Percentiles rank a stretch among this genome's conserved stretches.
phyloP scores from a whole-genome alignment of 2,113 vertebrate species.

The Anseranas semipalmata region DNA sequence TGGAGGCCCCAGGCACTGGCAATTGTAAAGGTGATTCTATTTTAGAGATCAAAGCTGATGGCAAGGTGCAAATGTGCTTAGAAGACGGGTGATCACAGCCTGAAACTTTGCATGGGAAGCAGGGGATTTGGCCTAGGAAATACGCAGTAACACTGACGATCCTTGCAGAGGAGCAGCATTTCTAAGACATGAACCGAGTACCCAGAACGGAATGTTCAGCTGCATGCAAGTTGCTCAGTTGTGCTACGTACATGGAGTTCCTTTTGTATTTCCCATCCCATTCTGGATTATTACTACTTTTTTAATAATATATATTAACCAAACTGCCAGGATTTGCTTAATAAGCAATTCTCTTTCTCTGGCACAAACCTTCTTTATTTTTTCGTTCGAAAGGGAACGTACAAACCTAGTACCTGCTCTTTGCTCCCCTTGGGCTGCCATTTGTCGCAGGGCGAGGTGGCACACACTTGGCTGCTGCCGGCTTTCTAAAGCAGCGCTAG shows the following conservation, averaged over 20 bases:
- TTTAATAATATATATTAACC: neutral
- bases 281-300: neutral
- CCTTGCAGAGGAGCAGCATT: neutral
- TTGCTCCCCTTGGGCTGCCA: neutral
- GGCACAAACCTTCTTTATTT: neutral
- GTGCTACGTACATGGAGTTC: neutral
- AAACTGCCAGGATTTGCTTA: neutral
- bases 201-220: neutral
- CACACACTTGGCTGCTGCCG: neutral
- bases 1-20: neutral
- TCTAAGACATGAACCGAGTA: neutral
- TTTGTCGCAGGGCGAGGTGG: neutral
- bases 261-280: neutral
- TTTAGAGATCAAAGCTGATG: slow-evolving; percentile 30
- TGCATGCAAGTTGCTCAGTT: neutral
- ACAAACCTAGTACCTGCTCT: neutral
- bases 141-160: neutral
- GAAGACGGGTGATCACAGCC: slow-evolving; percentile 1
- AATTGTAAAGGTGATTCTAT: neutral
- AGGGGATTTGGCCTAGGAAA: neutral
- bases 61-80: neutral
- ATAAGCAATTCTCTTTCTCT: neutral
- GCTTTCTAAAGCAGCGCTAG: neutral
- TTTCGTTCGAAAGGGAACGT: rapidly evolving
- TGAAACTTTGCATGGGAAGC: neutral